These are phyloP conservation scores for Amphiprion ocellaris DNA, from an alignment of 2,113 vertebrate species.

Conservation along the genomic window DNA sequence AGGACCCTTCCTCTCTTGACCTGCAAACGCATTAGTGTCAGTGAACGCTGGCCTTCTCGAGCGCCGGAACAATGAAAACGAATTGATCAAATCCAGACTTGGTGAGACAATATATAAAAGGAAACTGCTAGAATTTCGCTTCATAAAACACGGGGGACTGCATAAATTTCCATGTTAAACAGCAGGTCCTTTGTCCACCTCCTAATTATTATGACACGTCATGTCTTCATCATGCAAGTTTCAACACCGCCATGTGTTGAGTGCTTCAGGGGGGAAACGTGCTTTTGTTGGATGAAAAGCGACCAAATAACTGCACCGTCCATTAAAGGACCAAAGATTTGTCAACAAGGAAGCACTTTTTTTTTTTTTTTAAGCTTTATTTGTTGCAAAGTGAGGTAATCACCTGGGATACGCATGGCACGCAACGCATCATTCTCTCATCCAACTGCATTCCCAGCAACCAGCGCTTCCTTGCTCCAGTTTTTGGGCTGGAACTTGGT, in stretches of 20 bases:
- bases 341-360: neutral
- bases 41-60: slow-evolving; percentile 92
- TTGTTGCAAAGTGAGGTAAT: slow-evolving; percentile 23
- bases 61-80: slow-evolving; percentile 89
- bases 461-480: slow-evolving; percentile 16
- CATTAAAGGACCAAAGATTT: neutral
- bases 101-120: slow-evolving; percentile 65
- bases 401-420: slow-evolving; percentile 9
- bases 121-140: slow-evolving; percentile 77
- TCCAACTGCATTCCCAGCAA: slow-evolving; percentile 24
- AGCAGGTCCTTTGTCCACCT: slow-evolving; percentile 96
- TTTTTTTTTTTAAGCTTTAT: neutral
- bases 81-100: slow-evolving; percentile 84
- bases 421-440: slow-evolving; percentile 7
- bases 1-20: slow-evolving; percentile 98
- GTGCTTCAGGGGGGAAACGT: slow-evolving; percentile 79
- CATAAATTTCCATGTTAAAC: slow-evolving; percentile 98
- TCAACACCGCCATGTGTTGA: slow-evolving; percentile 93
- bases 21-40: slow-evolving; percentile 95
- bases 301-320: slow-evolving; percentile 13
- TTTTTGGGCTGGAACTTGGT: slow-evolving; percentile 44
- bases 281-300: slow-evolving; percentile 19
- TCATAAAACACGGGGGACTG: slow-evolving; percentile 90
- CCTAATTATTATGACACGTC: slow-evolving; percentile 99
- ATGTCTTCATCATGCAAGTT: slow-evolving; percentile 99